A percentile compares a stretch with the other conserved stretches of the same genome.
These are phyloP conservation scores for Amorpha juglandis DNA, from an alignment of 2,888 invertebrate genomes.

Conservation along the genomic window DNA sequence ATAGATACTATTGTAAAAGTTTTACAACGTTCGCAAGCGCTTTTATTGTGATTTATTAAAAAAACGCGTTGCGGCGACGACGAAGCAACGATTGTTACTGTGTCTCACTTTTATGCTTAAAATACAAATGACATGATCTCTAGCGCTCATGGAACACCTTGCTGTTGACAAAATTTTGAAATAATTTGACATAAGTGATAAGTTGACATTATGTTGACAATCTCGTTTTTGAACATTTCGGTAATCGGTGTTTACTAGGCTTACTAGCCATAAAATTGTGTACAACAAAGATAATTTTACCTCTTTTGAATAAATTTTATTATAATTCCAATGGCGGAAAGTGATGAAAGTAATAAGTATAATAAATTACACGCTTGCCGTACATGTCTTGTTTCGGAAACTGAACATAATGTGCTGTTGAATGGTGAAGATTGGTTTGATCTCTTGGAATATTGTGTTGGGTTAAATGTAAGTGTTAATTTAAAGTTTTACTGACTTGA, in stretches of 20 bases:
- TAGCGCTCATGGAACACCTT: background rate
- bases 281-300: background rate
- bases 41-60: too few relatives aligned
- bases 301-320: background rate
- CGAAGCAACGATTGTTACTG: background rate
- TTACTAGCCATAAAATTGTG: too few relatives aligned
- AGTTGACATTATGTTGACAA: background rate
- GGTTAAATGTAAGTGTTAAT: conserved; percentile 50
- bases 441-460: conserved; percentile 54
- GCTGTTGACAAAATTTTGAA: too few relatives aligned
- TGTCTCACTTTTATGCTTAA: background rate
- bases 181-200: too few relatives aligned
- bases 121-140: background rate
- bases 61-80: too few relatives aligned
- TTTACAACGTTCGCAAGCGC: too few relatives aligned
- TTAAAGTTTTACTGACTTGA: background rate
- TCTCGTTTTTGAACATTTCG: too few relatives aligned
- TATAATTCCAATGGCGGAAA: background rate
- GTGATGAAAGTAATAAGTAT: background rate
- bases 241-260: too few relatives aligned
- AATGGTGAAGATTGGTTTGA: conserved; percentile 41
- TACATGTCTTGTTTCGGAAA: conserved; percentile 49
- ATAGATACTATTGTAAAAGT: too few relatives aligned
- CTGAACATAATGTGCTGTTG: conserved; percentile 36
- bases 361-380: conserved; percentile 44